A percentile compares a stretch with the other conserved stretches of the same genome.
Evolutionary conservation across 2,797 vertebrate species (phyloP).

Genomic region (Channallabes apus): DNA sequence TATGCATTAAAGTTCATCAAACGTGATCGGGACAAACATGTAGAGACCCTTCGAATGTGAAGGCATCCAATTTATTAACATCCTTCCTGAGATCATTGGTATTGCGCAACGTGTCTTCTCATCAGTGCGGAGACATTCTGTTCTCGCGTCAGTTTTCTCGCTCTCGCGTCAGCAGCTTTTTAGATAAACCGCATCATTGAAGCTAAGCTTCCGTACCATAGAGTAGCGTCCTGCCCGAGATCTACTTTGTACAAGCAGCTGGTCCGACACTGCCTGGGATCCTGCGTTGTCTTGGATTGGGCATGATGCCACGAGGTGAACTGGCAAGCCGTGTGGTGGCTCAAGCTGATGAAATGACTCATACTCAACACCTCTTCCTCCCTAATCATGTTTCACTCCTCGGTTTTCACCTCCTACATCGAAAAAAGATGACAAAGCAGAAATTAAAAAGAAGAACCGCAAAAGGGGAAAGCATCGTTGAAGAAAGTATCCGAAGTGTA

Average conservation of each 20-base stretch:
- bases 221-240: background rate
- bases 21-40: background rate
- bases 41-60: background rate
- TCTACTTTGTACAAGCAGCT: background rate
- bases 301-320: slow-evolving; percentile 22
- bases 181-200: background rate
- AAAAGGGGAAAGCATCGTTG: background rate
- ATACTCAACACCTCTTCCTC: slow-evolving; percentile 9
- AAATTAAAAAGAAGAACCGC: background rate
- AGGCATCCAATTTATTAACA: background rate
- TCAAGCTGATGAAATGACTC: slow-evolving; percentile 29
- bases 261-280: slow-evolving; percentile 7
- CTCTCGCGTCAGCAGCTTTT: background rate
- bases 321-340: slow-evolving; percentile 16
- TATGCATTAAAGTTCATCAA: background rate
- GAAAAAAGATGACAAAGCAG: slow-evolving; percentile 10
- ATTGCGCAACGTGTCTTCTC: background rate
- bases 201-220: background rate
- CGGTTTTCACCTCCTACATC: slow-evolving; percentile 23
- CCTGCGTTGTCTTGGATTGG: background rate
- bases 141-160: background rate
- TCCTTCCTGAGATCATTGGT: background rate
- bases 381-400: slow-evolving; percentile 27
- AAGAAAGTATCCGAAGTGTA: background rate
- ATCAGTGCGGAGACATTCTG: background rate